Evolutionary conservation across 2,797 vertebrate species (phyloP), one percentile per base, ranked within the genome.

Genomic region (Melanotaenia trifasciata): DNA sequence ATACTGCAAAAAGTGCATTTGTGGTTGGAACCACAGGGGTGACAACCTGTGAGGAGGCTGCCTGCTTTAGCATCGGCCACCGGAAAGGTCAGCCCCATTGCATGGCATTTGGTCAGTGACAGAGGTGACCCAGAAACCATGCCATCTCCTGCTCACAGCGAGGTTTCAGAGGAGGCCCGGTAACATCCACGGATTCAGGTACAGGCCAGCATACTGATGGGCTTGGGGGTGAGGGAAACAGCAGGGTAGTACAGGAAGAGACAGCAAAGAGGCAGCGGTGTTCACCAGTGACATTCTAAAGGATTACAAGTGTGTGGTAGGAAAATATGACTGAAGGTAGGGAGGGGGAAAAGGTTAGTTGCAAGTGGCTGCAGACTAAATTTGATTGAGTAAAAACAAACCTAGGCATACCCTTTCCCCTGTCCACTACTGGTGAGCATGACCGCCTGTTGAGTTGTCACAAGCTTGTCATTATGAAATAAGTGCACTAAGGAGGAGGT

Each of bases 381-480:
- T 89, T 78, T 84, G 89, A 93, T 90, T 81, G 3, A 62, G 87
- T 80, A 84, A 88, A 94, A 91, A 88, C 90, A 91, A 91, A 90
- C 81, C 70, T 72, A 36, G 74, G 74, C 74, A 83, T 81, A 70
- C 80, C 85, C 84, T 84, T 74, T 85, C 85, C 54, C 81, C 78
- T 76, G 80, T 90, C 90, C 87, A 81, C 74, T 74, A 67, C 94
- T 85, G 90, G 70, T 58, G 77, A 89, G 89, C 86, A 70, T 72
- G 77, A 72, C 88, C 79, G 93, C 85, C 91, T 92, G 91, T 94
- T 92, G 89, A 93, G 86, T 92, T 94, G 93, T 95, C 94, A 91
- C 87, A 83, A 91, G 89, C 92, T 94, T 87, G 81, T 94, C 93
- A 89, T 88, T 87, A 78, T 83, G 90, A 94, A 94, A 94, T 85